Base-by-base conservation (phyloP, 2,797 vertebrate genomes). In the Oryzias sinensis region DNA sequence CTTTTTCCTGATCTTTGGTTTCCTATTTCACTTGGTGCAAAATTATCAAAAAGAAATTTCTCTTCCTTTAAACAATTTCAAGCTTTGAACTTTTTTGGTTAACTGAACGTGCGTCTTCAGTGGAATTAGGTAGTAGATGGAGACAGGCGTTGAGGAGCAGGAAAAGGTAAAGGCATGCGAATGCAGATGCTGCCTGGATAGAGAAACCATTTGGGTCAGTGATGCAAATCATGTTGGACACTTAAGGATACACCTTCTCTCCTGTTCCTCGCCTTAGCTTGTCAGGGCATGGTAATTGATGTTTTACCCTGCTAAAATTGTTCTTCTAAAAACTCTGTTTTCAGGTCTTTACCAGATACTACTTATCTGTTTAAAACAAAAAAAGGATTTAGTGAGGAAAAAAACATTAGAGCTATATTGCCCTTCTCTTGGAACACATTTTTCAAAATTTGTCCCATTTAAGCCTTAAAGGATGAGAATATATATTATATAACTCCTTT, bases 141-240 rank as follows among this genome's bases (percentile, higher is more conserved):
- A 68, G 72, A 68, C 66, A 56, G 53, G 52, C 61, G 50, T 47
- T 45, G 69, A 71, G 68, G 51, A 54, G 47, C 37, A 20, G 55
- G 46, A 46, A 79, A 22, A 24, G 47, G 49, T 8, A 37, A 53
- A 43, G 42, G 44, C 68, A 72, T 54, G 70, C 67, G 58, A 75
- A 72, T 41, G 49, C 51, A 76, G 77, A 84, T 74, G 68, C 59
- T 56, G 71, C 65, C 9, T 0, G 29, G 77, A 88, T 82, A 87
- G 71, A 61, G 76, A 77, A 76, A 86, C 67, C 76, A 45, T 81
- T 76, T 80, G 70, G 89, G 73, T 87, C 80, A 74, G 70, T 65
- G 74, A 81, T 59, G 71, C 72, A 89, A 83, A 89, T 88, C 74
- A 64, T 67, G 66, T 84, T 77, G 72, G 76, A 83, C 77, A 80